A percentile compares a stretch with the other conserved stretches of the same genome.
Evolutionary conservation across 2,113 vertebrate species (phyloP).

Genomic region (Strix aluco): DNA sequence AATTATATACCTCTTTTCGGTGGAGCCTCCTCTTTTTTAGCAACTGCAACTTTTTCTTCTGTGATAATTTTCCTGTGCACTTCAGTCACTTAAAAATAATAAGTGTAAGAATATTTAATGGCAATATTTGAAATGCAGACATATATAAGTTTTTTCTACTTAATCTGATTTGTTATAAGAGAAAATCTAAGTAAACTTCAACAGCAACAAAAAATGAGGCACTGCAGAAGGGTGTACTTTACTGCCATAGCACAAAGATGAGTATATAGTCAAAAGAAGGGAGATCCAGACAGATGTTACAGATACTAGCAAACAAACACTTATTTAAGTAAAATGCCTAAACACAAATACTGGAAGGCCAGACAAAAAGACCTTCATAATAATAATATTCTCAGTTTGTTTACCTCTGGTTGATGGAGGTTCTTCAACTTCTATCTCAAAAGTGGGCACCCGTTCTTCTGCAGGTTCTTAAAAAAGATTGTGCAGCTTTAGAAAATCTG

Average conservation of each 20-base stretch:
- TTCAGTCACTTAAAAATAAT: slow-evolving; percentile 74
- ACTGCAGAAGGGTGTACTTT: neutral
- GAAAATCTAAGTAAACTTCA: neutral
- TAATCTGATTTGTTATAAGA: neutral
- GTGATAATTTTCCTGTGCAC: slow-evolving; percentile 69
- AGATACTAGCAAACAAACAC: neutral
- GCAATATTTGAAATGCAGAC: neutral
- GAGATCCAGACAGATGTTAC: neutral
- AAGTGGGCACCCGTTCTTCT: slow-evolving; percentile 60
- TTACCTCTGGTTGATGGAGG: slow-evolving; percentile 75
- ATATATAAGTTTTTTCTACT: neutral
- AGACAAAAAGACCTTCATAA: neutral
- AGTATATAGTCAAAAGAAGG: neutral
- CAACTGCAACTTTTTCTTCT: slow-evolving; percentile 73
- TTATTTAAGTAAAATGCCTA: neutral
- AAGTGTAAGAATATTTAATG: slow-evolving; percentile 49
- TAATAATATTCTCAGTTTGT: neutral
- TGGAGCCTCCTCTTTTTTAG: slow-evolving; percentile 75
- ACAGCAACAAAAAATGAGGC: neutral
- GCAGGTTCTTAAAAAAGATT: slow-evolving; percentile 75
- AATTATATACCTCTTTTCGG: slow-evolving; percentile 71
- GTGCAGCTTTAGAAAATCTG: slow-evolving; percentile 33
- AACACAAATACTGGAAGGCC: neutral
- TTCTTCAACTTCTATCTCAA: slow-evolving; percentile 69
- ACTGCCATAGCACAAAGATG: neutral